phyloP scores from a whole-genome alignment of 2,888 invertebrate species.

The Esperia sulphurella region DNA sequence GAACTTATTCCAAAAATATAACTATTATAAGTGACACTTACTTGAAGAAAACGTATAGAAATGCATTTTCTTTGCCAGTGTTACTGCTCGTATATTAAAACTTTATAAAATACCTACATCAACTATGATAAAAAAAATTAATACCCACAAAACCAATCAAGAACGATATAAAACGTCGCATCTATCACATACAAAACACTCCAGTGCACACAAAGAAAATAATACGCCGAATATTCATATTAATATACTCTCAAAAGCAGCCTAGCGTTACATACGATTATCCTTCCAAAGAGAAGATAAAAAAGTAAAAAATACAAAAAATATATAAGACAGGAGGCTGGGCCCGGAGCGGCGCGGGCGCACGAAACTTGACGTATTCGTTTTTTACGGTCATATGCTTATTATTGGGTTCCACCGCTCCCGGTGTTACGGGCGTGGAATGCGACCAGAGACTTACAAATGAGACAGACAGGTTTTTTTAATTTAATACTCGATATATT shows the following conservation, averaged over 20 bases:
- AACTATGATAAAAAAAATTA: background rate
- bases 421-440: conserved; percentile 78
- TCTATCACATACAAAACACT: conserved; percentile 13
- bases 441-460: conserved; percentile 56
- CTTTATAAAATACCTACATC: too few species aligned
- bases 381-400: conserved; percentile 75
- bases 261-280: conserved; percentile 73
- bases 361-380: conserved; percentile 67
- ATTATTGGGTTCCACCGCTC: conserved; percentile 75
- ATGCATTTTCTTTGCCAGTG: too few species aligned
- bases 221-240: conserved; percentile 34
- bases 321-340: conserved; percentile 49
- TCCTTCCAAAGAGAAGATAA: conserved; percentile 47
- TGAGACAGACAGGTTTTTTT: conserved; percentile 40
- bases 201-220: conserved; percentile 1
- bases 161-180: conserved; percentile 2
- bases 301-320: conserved; percentile 24
- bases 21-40: too few species aligned
- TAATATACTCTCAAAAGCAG: conserved; percentile 55
- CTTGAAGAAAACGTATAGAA: too few species aligned
- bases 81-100: too few species aligned
- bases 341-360: conserved; percentile 47
- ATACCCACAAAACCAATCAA: too few species aligned
- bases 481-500: too few species aligned
- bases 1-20: too few species aligned